phyloP scores from a whole-genome alignment of 2,888 invertebrate genomes.

The Amphimallon solstitiale region DNA sequence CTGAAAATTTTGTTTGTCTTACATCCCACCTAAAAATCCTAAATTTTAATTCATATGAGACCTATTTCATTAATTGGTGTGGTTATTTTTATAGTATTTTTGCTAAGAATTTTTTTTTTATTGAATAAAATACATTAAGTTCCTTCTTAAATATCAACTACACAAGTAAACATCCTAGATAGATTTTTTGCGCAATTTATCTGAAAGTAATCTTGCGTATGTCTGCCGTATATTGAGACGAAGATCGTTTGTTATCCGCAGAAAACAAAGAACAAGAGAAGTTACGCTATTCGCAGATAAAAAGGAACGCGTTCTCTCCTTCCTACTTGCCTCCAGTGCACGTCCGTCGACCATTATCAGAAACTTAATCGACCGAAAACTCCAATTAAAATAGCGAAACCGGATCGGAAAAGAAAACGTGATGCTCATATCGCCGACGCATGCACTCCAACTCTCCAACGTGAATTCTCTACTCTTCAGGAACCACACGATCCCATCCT shows the following conservation, averaged over 20 bases:
- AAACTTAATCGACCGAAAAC: conserved; percentile 57
- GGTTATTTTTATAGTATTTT: too few relatives aligned
- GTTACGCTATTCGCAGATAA: conserved; percentile 1
- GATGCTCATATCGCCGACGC: conserved; percentile 40
- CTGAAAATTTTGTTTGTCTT: too few relatives aligned
- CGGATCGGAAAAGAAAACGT: conserved; percentile 53
- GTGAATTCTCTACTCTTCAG: not conserved
- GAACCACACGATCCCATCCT: not conserved
- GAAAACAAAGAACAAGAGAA: conserved; percentile 10
- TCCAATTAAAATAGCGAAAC: conserved; percentile 53
- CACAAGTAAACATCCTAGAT: not conserved
- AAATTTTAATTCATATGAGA: too few relatives aligned
- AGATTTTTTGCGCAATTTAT: conserved; percentile 13
- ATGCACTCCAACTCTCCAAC: conserved; percentile 9
- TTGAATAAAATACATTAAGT: too few relatives aligned
- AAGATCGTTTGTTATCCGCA: conserved; percentile 15
- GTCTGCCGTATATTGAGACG: conserved; percentile 1
- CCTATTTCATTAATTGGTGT: too few relatives aligned
- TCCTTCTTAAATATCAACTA: too few relatives aligned
- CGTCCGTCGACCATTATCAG: conserved; percentile 50
- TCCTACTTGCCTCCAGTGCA: conserved; percentile 12
- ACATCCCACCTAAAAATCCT: too few relatives aligned
- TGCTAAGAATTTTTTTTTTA: too few relatives aligned
- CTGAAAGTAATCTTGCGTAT: conserved; percentile 18
- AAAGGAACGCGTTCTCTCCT: conserved; percentile 10